Conservation (phyloP, 2,113 vertebrate species). For the Peucedramus taeniatus region DNA sequence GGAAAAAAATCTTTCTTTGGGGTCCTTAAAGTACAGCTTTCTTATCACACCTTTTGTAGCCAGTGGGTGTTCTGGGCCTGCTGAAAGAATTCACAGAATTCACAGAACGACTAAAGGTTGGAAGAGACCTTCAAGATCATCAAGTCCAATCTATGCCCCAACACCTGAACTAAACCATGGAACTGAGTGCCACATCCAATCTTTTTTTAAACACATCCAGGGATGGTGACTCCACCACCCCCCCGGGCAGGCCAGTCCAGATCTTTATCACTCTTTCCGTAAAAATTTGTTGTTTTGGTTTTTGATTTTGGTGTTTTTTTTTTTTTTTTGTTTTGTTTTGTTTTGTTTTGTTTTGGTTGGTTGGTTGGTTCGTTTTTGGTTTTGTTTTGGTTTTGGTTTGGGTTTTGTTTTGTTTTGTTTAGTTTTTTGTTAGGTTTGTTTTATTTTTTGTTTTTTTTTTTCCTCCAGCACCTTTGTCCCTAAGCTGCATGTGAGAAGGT, state of each 20-base stretch:
- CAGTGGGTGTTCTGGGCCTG: background rate
- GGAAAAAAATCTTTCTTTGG: background rate
- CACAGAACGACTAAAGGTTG: background rate
- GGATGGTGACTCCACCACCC: background rate
- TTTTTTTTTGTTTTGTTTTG: no score
- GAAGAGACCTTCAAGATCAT: background rate
- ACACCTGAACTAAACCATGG: background rate
- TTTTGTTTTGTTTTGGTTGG: no score
- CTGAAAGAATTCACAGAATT: background rate
- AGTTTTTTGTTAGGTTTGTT: no score
- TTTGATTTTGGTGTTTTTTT: no score
- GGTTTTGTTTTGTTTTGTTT: no score
- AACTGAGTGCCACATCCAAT: background rate
- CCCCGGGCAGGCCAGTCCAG: background rate
- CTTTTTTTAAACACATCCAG: background rate
- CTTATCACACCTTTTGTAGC: background rate
- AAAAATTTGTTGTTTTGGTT: background rate
- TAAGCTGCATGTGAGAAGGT: background rate
- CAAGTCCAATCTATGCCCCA: background rate
- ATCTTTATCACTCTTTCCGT: background rate
- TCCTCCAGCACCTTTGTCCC: background rate
- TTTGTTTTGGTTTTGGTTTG: no score
- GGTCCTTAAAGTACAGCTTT: background rate
- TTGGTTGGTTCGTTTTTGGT: no score
- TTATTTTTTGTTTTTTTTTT: background rate